Evolutionary conservation across 2,797 vertebrate species (phyloP).

Genomic region (Sarcophilus harrisii): DNA sequence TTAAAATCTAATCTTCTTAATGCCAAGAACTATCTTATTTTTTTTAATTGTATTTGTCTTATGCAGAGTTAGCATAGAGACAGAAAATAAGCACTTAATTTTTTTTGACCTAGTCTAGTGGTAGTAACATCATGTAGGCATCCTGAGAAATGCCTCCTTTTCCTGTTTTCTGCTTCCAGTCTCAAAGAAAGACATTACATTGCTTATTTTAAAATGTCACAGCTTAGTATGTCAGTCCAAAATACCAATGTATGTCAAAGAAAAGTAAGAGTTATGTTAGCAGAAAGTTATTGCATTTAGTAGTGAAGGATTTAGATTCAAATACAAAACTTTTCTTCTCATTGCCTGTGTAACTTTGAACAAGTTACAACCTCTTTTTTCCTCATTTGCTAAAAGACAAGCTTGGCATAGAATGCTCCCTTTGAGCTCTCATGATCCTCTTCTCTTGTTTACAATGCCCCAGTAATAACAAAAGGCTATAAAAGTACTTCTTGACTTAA

Average conservation of each 20-base stretch:
- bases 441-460: neutral
- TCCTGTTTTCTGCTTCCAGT: neutral
- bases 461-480: neutral
- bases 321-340: neutral
- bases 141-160: neutral
- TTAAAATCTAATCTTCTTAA: neutral
- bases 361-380: neutral
- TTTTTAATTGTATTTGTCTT: neutral
- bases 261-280: neutral
- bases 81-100: neutral
- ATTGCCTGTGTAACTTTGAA: neutral
- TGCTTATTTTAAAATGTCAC: neutral
- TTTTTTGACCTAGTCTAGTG: neutral
- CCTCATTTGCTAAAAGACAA: neutral
- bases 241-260: neutral
- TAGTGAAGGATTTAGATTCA: neutral
- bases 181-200: neutral
- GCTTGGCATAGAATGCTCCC: neutral
- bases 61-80: neutral
- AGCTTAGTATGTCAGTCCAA: neutral
- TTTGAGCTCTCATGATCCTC: neutral
- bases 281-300: neutral
- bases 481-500: neutral
- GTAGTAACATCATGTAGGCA: neutral
- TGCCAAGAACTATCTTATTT: neutral